phyloP scores from a whole-genome alignment of 2,113 vertebrate species.

The Paramormyrops kingsleyae region DNA sequence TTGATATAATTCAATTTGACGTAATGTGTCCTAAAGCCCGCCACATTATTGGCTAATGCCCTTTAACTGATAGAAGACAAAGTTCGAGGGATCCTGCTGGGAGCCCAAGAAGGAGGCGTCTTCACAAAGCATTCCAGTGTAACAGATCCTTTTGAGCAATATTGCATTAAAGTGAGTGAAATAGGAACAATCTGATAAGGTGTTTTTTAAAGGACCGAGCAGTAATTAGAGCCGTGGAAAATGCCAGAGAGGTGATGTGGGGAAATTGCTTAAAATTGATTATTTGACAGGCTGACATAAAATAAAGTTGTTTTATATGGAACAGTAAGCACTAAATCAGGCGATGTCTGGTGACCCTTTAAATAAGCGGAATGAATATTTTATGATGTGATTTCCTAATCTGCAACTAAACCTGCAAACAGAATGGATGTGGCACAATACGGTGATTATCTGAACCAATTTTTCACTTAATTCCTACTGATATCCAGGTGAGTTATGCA shows the following conservation, averaged over 20 bases:
- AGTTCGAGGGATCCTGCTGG: conserved; percentile 19
- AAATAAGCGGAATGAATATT: not conserved
- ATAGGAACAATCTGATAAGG: not conserved
- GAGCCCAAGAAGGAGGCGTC: conserved; percentile 2
- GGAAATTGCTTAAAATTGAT: conserved; percentile 2
- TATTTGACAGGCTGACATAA: not conserved
- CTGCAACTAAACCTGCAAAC: not conserved
- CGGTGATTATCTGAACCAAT: not conserved
- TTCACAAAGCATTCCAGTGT: not conserved
- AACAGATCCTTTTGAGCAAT: not conserved
- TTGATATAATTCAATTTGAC: conserved; percentile 50
- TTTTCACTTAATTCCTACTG: not conserved
- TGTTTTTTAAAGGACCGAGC: not conserved
- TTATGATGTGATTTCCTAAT: conserved; percentile 8
- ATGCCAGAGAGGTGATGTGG: not conserved
- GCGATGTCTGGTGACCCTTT: not conserved
- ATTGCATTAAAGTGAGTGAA: not conserved
- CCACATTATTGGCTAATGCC: conserved; percentile 37
- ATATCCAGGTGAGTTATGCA: not conserved
- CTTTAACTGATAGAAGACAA: conserved; percentile 32
- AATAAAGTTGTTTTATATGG: not conserved
- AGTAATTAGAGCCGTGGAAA: not conserved
- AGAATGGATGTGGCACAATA: not conserved
- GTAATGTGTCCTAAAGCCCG: conserved; percentile 43
- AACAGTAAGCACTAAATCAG: not conserved